A percentile compares a stretch with the other conserved stretches of the same genome.
Evolutionary conservation across 1,140 invertebrate species (phyloP).

Genomic region (Agrilus planipennis): DNA sequence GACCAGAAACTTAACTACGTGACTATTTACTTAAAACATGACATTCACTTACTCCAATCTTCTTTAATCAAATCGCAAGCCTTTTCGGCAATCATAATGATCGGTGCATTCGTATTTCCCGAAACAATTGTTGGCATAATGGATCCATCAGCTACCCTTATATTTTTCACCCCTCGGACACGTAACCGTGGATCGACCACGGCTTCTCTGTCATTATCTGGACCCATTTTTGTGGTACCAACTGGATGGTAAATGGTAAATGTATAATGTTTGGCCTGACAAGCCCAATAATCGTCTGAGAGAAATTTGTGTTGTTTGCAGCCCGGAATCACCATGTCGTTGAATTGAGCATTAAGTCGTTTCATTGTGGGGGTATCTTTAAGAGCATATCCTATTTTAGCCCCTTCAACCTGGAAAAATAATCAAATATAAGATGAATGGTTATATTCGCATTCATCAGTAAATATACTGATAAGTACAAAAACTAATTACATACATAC

Average conservation of each 20-base stretch:
- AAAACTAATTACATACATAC: too few species aligned
- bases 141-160: conserved; percentile 68
- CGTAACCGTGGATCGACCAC: conserved; percentile 55
- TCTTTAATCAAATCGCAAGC: conserved; percentile 59
- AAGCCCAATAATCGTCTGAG: conserved; percentile 58
- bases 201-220: conserved; percentile 42
- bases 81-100: conserved; percentile 70
- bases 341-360: conserved; percentile 48
- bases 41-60: conserved; percentile 40
- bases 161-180: conserved; percentile 46
- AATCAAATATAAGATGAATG: not conserved
- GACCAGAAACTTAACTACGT: too few species aligned
- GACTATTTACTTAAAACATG: conserved; percentile 9
- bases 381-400: conserved; percentile 51
- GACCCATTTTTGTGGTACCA: conserved; percentile 68
- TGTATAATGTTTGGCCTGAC: conserved; percentile 53
- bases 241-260: conserved; percentile 56
- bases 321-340: conserved; percentile 46
- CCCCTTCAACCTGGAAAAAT: conserved; percentile 53
- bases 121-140: conserved; percentile 64
- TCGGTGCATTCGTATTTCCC: conserved; percentile 65
- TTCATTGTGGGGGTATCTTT: conserved; percentile 49
- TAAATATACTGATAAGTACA: too few species aligned
- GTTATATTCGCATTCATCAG: not conserved
- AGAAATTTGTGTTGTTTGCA: conserved; percentile 42